Base-by-base conservation (phyloP, 2,113 vertebrate genomes). In the Ophiodon elongatus region DNA sequence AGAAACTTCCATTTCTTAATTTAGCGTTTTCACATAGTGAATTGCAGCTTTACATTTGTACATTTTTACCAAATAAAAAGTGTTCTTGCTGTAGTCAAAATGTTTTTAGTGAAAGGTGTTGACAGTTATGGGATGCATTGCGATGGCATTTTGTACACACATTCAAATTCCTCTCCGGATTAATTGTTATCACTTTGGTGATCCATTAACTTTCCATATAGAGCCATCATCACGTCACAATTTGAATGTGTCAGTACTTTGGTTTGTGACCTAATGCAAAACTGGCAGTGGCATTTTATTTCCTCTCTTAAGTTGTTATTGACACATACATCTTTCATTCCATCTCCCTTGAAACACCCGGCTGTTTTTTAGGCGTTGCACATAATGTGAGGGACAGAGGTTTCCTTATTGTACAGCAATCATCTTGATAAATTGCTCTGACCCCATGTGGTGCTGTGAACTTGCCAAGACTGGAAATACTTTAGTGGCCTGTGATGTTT, bases 381-480 rank as follows among this genome's bases (percentile, higher is more conserved):
- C 73, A 75, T 67, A 31, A 41, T 33, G 11, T 1, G n/a, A 4
- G 9, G 37, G 76, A 47, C 62, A 54, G n/a, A 64, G 29, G 35
- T 72, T 65, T 83, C 59, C 50, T 76, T 54, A 84, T 59, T 63
- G 59, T 72, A 35, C 77, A 66, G 62, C 57, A 76, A 68, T 91
- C 79, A 79, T 85, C 41, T 70, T 82, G 86, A 90, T 85, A 63
- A 85, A 91, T 84, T 45, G 83, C 87, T 67, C 50, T 75, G 84
- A 69, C 83, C 77, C 23, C 1, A 4, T 56, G 39, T 23, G 11
- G 63, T 29, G 67, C 75, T 14, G 72, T 39, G 39, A 72, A 68
- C 84, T 87, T 33, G 68, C 59, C 64, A 76, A 29, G 60, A 67
- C 69, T 73, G 62, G 39, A 85, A 83, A 84, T 72, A 47, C 23